Conservation (phyloP, 2,797 vertebrate genomes). For the Hozukius guyotensis region DNA sequence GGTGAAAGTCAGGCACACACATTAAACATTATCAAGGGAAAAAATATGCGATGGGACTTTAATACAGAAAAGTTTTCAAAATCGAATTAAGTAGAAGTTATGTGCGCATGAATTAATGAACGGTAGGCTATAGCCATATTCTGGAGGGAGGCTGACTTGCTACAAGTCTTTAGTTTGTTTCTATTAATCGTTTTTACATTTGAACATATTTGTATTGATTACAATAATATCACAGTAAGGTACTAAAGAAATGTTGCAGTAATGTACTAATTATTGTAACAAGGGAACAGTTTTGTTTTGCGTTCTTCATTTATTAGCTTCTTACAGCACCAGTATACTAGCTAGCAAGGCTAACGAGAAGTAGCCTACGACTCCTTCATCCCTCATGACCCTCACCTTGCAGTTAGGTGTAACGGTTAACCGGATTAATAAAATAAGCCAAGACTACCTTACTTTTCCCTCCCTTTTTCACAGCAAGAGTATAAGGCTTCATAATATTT, state of each 20-base stretch:
- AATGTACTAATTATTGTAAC: neutral
- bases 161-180: neutral
- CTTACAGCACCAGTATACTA: neutral
- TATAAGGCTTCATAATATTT: neutral
- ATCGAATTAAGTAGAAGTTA: neutral
- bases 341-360: neutral
- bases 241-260: neutral
- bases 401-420: neutral
- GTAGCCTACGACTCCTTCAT: too few relatives aligned
- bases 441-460: neutral
- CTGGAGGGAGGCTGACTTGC: neutral
- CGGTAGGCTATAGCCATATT: neutral
- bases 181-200: neutral
- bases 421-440: neutral
- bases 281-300: neutral
- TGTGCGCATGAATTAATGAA: neutral
- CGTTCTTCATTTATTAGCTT: neutral
- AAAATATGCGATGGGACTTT: neutral
- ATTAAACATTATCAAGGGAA: neutral
- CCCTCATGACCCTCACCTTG: neutral
- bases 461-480: neutral
- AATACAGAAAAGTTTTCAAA: neutral
- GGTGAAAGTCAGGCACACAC: neutral
- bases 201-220: neutral
- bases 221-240: neutral